Evolutionary conservation across 2,888 invertebrate species (phyloP), one percentile per base, ranked within the genome.

Genomic region (Callyntrura guangdongensis): DNA sequence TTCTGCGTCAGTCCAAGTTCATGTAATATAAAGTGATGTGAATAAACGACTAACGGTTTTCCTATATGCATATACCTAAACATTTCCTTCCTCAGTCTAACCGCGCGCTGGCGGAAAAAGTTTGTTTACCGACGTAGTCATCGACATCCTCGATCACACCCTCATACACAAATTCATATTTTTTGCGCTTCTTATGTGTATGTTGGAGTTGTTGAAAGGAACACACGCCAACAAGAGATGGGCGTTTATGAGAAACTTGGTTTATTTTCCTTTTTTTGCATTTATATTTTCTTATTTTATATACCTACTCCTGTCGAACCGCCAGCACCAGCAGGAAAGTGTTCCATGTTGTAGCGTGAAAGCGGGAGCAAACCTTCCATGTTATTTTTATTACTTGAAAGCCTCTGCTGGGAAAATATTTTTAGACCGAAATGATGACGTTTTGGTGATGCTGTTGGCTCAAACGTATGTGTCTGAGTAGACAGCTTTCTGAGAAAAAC

Each of bases 161-260:
- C 64, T 53, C 22, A 84, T 69, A 84, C 12, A 25, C 49, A 53
- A 69, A 69, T 84, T 67, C 84, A 84, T 84, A 84, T 84, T 84
- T n/a, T 36, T 84, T 69, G 69, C 69, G 84, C 84, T 45, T 84
- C 49, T 36, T 84, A 9, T 83, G 69, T 69, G n/a, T n/a, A n/a
- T 84, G 25, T 69, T 53, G 53, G 84, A 84, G 69, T 69, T 53
- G 74, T 56, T 59, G 85, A 72, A 85, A 69, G 20, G 74, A 74
- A 61, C 36, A 83, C 64, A 59, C 69, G 59, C 74, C 72, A 85
- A 85, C 85, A 85, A 74, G 85, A 85, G 85, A 85, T 85, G 85
- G 85, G 85, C 85, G 85, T 85, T 85, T 72, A 85, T 85, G 85
- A 72, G 85, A 85, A 85, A 85, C 74, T 85, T 59, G 72, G 72